Evolutionary conservation across 2,888 invertebrate genomes (phyloP), one percentile per base, ranked within the genome.

Genomic region (Hartigia nigra): DNA sequence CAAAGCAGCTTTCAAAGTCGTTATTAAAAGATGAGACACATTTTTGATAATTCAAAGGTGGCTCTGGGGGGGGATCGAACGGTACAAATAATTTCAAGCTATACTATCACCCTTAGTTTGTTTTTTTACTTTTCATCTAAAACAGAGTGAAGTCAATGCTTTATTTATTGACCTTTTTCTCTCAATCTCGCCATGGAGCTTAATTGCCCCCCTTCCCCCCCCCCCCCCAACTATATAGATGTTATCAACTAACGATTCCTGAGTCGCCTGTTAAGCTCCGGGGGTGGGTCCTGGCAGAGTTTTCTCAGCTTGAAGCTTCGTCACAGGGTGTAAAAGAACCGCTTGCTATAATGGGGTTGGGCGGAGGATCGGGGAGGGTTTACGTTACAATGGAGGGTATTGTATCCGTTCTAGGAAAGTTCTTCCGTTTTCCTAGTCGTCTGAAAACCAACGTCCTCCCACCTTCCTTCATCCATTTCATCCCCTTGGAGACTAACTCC

Each of bases 301-400:
- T 55, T 55, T 23, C 55, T 55, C 55, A 55, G 55, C 55, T 9
- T 23, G 55, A 55, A 1, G 31, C 34, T 72, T 72, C 72, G 72
- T 72, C 31, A 1, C 72, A 72, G 72, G 72, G 72, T 9, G 72
- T 72, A 72, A 31, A 69, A 69, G 78, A 79, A 76, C 76, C 78
- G 78, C 69, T 79, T 79, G 74, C 78, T 76, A 69, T 79, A 79
- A 79, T 79, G 78, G 78, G 69, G 35, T 3, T 1, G 4, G 34
- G 34, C 1, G 4, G 34, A 4, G 34, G 34, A 4, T 34, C 3
- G 4, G 34, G 34, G 34, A 34, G 34, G 34, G 34, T 3, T 1
- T 11, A 31, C 72, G 72, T 5, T 72, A 72, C 31, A 72, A 72
- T 72, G 31, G 72, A 5, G 31, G 31, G 31, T 23, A 0, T 31